A percentile compares a stretch with the other conserved stretches of the same genome.
Conservation (phyloP, 2,888 invertebrate species). For the Parnassius apollo region DNA sequence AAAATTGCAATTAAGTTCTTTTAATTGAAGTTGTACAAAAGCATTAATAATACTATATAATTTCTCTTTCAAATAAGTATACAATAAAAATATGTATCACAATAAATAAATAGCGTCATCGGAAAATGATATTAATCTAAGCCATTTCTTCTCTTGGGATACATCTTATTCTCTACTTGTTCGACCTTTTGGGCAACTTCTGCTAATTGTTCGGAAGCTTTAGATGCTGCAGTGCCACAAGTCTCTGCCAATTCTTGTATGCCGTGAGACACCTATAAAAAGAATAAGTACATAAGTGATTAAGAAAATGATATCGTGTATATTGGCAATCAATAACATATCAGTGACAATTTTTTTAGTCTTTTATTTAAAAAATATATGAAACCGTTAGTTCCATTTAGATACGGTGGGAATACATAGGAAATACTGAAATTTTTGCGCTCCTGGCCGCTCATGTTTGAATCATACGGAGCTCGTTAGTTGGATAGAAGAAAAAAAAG, state of each 20-base stretch:
- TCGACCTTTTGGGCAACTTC: conserved; percentile 67
- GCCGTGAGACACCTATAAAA: conserved; percentile 62
- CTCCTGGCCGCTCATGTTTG: too few relatives aligned
- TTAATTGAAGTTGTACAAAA: background rate
- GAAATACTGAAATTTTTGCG: too few relatives aligned
- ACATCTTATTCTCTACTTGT: conserved; percentile 59
- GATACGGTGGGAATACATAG: too few relatives aligned
- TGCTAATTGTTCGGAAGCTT: conserved; percentile 63
- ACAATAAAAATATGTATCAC: conserved; percentile 30
- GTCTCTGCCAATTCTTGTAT: conserved; percentile 69
- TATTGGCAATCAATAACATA: too few relatives aligned
- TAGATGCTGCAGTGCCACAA: conserved; percentile 64
- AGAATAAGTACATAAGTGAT: background rate
- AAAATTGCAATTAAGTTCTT: too few relatives aligned
- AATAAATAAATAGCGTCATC: conserved; percentile 9
- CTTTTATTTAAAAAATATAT: too few relatives aligned
- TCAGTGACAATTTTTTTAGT: too few relatives aligned
- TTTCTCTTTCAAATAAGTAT: conserved; percentile 18
- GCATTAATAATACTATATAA: conserved; percentile 23
- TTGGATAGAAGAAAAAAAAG: too few relatives aligned
- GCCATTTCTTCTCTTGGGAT: conserved; percentile 69
- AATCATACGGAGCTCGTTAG: too few relatives aligned
- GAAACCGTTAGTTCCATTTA: too few relatives aligned
- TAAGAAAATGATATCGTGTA: too few relatives aligned
- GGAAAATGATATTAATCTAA: conserved; percentile 49